These are phyloP conservation scores for Axis porcinus DNA, from an alignment of 2,113 vertebrate species.

Conservation along the genomic window DNA sequence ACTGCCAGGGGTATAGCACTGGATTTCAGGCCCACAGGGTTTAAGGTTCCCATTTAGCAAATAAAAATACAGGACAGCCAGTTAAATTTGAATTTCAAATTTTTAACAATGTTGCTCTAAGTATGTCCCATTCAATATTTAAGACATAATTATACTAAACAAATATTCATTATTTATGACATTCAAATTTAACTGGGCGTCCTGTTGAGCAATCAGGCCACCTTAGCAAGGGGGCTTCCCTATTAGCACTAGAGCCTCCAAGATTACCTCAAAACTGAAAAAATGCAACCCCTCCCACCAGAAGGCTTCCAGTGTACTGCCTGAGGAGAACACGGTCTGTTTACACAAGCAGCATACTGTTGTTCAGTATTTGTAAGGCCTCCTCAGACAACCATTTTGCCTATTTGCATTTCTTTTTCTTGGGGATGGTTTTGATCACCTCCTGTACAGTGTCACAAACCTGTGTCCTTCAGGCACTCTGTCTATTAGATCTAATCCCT, in stretches of 20 bases:
- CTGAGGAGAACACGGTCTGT: neutral
- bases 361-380: neutral
- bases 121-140: neutral
- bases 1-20: neutral
- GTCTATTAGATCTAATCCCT: neutral
- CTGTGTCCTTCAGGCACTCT: neutral
- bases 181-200: neutral
- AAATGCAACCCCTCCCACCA: neutral
- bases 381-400: neutral
- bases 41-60: neutral
- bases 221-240: neutral
- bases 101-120: neutral
- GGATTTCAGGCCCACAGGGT: neutral
- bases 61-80: neutral
- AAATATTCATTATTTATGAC: slow-evolving; percentile 14
- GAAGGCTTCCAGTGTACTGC: neutral
- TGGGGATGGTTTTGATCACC: neutral
- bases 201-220: neutral
- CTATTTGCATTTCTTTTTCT: neutral
- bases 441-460: neutral
- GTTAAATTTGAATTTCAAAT: slow-evolving; percentile 7
- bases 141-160: neutral
- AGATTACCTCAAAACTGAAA: neutral
- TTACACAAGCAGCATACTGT: neutral
- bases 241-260: neutral